These are phyloP conservation scores for Brachyalestes nurse DNA, from an alignment of 2,797 vertebrate species.

Conservation along the genomic window DNA sequence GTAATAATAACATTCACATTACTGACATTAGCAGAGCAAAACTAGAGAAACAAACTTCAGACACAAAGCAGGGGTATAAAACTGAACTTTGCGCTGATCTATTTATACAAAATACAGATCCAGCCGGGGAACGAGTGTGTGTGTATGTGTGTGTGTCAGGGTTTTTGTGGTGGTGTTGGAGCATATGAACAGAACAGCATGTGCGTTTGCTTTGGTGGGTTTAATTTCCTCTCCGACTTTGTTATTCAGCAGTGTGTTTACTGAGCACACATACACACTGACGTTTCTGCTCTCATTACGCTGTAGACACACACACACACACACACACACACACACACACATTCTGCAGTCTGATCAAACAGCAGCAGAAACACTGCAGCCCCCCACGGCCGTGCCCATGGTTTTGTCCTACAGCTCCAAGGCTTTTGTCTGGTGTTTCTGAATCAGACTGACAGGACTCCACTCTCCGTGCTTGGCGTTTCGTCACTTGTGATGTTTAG, in stretches of 20 bases:
- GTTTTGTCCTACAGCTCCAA: not conserved
- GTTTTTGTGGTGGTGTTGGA: slow-evolving; percentile 31
- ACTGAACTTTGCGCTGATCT: not conserved
- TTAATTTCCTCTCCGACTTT: slow-evolving; percentile 59
- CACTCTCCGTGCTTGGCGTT: too few relatives aligned
- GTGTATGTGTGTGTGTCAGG: slow-evolving; percentile 37
- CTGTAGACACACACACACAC: slow-evolving; percentile 34
- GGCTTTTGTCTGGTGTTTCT: not conserved
- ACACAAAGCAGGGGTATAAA: not conserved
- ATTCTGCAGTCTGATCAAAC: not conserved
- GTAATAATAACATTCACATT: too few relatives aligned
- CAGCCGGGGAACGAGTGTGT: not conserved
- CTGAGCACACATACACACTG: slow-evolving; percentile 21
- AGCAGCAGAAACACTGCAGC: not conserved
- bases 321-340: not conserved
- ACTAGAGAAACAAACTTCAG: too few relatives aligned
- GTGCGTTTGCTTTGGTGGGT: slow-evolving; percentile 49
- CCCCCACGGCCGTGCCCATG: not conserved
- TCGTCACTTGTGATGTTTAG: too few relatives aligned
- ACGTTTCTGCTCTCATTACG: slow-evolving; percentile 23
- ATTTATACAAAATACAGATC: not conserved
- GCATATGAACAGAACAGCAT: slow-evolving; percentile 12
- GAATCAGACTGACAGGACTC: not conserved
- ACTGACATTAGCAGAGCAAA: too few relatives aligned
- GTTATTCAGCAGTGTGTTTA: slow-evolving; percentile 34